phyloP scores from a whole-genome alignment of 1,140 invertebrate genomes.

The Ostrea edulis region DNA sequence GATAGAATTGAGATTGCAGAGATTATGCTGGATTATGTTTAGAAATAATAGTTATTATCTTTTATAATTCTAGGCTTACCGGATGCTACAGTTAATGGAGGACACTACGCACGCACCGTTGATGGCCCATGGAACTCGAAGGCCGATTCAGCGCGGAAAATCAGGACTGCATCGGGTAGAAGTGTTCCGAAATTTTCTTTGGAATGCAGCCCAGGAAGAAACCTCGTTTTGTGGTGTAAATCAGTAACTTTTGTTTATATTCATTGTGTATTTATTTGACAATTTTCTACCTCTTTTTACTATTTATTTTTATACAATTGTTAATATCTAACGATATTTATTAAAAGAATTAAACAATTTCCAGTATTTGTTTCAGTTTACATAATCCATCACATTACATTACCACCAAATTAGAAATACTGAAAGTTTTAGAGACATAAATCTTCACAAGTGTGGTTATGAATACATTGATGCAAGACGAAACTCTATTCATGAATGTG shows the following conservation, averaged over 20 bases:
- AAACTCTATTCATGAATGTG: too few species aligned
- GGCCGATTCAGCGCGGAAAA: conserved; percentile 22
- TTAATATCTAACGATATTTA: not conserved
- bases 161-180: not conserved
- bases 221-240: not conserved
- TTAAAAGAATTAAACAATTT: not conserved
- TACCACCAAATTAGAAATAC: too few species aligned
- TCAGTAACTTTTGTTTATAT: not conserved
- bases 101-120: not conserved
- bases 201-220: not conserved
- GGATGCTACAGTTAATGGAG: not conserved
- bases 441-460: too few species aligned
- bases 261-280: not conserved
- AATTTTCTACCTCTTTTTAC: not conserved
- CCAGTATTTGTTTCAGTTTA: not conserved
- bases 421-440: too few species aligned
- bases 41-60: not conserved
- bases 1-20: too few species aligned
- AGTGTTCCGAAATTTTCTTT: not conserved
- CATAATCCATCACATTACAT: not conserved
- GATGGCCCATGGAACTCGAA: not conserved
- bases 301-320: conserved; percentile 11
- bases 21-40: too few species aligned
- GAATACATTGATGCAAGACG: too few species aligned
- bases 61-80: conserved; percentile 9